Conservation (phyloP, 92 coral and sea anemone species). For the Zoanthus sansibaricus region DNA sequence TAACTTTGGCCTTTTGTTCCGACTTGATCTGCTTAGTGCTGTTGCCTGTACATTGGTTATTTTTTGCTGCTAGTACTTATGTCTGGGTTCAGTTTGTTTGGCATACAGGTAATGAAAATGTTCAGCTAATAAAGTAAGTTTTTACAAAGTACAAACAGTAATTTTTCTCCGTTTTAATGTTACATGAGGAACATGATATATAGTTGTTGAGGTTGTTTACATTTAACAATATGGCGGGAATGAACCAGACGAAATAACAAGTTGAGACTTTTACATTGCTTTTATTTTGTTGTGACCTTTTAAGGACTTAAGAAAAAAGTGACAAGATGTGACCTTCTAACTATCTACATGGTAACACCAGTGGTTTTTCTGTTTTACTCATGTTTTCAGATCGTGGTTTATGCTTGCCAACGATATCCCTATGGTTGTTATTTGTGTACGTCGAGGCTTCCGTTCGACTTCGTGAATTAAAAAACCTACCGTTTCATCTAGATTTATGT, state of each 20-base stretch:
- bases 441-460: slow-evolving; percentile 97
- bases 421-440: slow-evolving; percentile 97
- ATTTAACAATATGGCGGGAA: slow-evolving; percentile 46
- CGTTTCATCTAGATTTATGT: slow-evolving; percentile 97
- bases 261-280: slow-evolving; percentile 26
- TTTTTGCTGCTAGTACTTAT: slow-evolving; percentile 98
- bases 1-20: slow-evolving; percentile 96
- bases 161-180: slow-evolving; percentile 39
- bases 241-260: slow-evolving; percentile 8
- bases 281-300: slow-evolving; percentile 18
- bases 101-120: slow-evolving; percentile 88
- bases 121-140: neutral
- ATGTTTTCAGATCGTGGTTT: slow-evolving; percentile 90
- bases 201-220: slow-evolving; percentile 30
- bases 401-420: slow-evolving; percentile 93
- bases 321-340: neutral
- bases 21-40: slow-evolving; percentile 92
- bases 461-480: slow-evolving; percentile 93
- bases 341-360: slow-evolving; percentile 12
- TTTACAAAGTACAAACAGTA: slow-evolving; percentile 12
- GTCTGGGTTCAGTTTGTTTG: slow-evolving; percentile 99
- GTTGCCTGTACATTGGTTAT: slow-evolving; percentile 97
- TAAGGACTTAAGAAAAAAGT: neutral
- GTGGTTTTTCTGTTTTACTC: neutral
- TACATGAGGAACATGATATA: slow-evolving; percentile 5